A percentile compares a stretch with the other conserved stretches of the same genome.
Conservation (phyloP, 2,888 invertebrate genomes). For the Dicranocentrus wangi region DNA sequence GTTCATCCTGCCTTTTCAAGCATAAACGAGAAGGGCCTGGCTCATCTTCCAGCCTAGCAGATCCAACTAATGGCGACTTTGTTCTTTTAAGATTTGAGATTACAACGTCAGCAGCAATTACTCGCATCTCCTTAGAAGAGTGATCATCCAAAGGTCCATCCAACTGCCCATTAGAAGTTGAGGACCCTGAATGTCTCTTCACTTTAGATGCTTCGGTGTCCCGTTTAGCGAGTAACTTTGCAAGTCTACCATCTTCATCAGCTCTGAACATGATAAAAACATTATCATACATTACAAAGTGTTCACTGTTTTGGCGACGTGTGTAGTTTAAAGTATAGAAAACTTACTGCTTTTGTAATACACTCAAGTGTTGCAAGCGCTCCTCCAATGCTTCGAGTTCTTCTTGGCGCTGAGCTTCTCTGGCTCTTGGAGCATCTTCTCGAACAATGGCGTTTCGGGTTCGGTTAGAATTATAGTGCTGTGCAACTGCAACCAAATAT, state of each 20-base stretch:
- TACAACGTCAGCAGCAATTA: conserved; percentile 75
- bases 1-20: background rate
- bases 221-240: conserved; percentile 79
- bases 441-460: conserved; percentile 84
- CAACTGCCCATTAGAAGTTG: conserved; percentile 74
- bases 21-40: conserved; percentile 69
- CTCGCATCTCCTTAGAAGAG: conserved; percentile 75
- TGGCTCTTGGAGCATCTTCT: conserved; percentile 85
- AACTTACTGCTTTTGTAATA: conserved; percentile 81
- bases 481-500: conserved; percentile 78
- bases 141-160: conserved; percentile 73
- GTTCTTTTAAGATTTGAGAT: background rate
- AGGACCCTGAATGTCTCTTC: conserved; percentile 68
- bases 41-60: conserved; percentile 69
- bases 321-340: conserved; percentile 19
- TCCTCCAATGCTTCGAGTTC: conserved; percentile 80
- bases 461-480: conserved; percentile 85
- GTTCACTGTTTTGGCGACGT: too few species aligned
- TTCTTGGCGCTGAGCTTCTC: conserved; percentile 83
- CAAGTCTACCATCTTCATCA: conserved; percentile 81
- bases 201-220: conserved; percentile 73
- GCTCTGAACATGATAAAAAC: conserved; percentile 76
- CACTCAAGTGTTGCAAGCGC: conserved; percentile 74
- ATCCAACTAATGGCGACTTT: conserved; percentile 39
- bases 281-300: conserved; percentile 1